Conservation (phyloP, 2,113 vertebrate species). For the Rhynchomys soricoides region DNA sequence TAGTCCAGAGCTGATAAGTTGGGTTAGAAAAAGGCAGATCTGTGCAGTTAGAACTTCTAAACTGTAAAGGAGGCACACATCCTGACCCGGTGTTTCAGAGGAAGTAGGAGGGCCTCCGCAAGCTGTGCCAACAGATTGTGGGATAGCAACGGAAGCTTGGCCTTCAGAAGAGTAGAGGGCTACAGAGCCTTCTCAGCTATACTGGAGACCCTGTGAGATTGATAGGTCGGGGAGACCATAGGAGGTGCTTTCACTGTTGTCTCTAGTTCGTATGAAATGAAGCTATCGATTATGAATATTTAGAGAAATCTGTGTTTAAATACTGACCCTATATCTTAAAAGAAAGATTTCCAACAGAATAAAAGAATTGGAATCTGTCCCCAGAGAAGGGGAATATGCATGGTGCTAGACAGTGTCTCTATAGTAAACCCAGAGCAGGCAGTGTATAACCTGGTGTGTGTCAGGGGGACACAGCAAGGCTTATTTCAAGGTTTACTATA, state of each 20-base stretch:
- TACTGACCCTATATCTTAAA: conserved; percentile 46
- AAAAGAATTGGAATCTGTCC: not conserved
- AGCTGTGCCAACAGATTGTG: not conserved
- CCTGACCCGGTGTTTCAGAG: not conserved
- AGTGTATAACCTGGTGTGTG: not conserved
- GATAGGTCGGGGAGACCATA: not conserved
- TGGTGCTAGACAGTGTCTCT: not conserved
- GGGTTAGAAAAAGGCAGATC: not conserved
- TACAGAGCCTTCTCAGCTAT: not conserved
- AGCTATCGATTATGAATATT: conserved; percentile 9
- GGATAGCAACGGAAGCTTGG: not conserved
- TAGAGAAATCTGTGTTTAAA: conserved; percentile 49
- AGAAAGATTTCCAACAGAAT: conserved; percentile 9
- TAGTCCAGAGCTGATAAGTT: not conserved
- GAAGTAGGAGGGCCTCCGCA: not conserved
- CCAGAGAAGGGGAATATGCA: not conserved
- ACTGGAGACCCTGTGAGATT: not conserved
- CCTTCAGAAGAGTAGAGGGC: not conserved
- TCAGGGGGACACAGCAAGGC: fast-evolving
- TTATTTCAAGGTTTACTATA: not conserved
- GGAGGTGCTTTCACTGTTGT: not conserved
- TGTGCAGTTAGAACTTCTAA: conserved; percentile 19
- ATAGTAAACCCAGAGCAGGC: not conserved
- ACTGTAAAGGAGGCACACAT: not conserved
- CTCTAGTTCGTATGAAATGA: conserved; percentile 7